These are phyloP conservation scores for Lampris incognitus DNA, from an alignment of 2,113 vertebrate species.

Conservation along the genomic window DNA sequence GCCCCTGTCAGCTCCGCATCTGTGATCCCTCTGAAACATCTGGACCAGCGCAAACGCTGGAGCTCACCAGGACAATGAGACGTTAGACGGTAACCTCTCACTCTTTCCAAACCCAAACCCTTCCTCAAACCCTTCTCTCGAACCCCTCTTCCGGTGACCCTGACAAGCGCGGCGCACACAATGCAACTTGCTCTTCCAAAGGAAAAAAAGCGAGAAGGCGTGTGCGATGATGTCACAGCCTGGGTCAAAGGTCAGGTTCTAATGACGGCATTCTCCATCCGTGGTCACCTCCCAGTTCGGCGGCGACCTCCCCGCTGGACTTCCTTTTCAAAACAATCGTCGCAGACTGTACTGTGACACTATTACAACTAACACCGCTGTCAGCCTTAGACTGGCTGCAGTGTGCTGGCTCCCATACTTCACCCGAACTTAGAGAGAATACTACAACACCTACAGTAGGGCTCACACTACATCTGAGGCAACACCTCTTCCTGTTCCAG, in stretches of 20 bases:
- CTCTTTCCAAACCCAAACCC: background rate
- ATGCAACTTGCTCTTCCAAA: slow-evolving; percentile 3
- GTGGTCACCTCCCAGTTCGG: slow-evolving; percentile 37
- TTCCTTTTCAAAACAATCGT: slow-evolving; percentile 40
- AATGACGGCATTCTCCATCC: slow-evolving; percentile 17
- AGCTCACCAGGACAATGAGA: background rate
- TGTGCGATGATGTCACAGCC: slow-evolving; percentile 7
- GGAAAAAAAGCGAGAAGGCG: slow-evolving; percentile 11
- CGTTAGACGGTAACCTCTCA: background rate
- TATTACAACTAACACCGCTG: too few species aligned
- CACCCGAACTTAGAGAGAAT: slow-evolving; percentile 3
- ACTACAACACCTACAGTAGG: background rate
- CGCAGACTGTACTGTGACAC: background rate
- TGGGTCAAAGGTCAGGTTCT: slow-evolving; percentile 39
- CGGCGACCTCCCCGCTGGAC: slow-evolving; percentile 13
- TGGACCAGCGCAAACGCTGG: slow-evolving; percentile 36
- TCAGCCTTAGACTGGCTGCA: background rate
- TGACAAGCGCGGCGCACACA: background rate
- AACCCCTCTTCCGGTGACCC: background rate
- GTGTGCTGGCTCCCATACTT: background rate
- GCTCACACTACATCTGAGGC: background rate
- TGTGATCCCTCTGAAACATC: slow-evolving; percentile 52
- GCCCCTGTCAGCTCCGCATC: slow-evolving; percentile 48
- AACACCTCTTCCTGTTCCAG: slow-evolving; percentile 43
- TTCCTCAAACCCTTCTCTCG: background rate